phyloP scores from a whole-genome alignment of 2,888 invertebrate genomes.

The Aporophyla lueneburgensis region DNA sequence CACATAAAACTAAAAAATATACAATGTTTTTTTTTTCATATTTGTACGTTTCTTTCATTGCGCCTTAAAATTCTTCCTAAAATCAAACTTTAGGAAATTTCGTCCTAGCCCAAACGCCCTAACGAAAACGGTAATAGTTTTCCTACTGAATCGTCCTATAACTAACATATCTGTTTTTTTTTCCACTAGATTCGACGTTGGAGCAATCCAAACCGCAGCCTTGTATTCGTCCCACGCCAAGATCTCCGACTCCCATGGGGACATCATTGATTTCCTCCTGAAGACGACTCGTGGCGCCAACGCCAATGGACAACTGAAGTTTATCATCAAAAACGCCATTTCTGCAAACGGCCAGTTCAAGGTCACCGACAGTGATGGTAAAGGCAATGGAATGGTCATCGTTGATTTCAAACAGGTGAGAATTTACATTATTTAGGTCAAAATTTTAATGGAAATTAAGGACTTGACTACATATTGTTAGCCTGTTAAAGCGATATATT shows the following conservation, averaged over 20 bases:
- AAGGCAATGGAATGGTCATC: conserved; percentile 91
- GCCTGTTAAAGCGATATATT: background rate
- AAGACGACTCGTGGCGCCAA: conserved; percentile 85
- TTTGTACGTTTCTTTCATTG: no score
- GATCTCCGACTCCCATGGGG: conserved; percentile 84
- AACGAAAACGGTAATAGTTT: no score
- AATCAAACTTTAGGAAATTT: no score
- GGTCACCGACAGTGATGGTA: conserved; percentile 91
- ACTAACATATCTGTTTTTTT: background rate
- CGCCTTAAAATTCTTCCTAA: no score
- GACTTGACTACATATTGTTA: background rate
- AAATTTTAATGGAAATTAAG: background rate
- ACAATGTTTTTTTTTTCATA: no score
- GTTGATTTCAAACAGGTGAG: conserved; percentile 90
- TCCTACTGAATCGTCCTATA: background rate
- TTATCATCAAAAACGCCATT: conserved; percentile 91
- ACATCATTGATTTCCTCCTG: conserved; percentile 90
- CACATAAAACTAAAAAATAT: no score
- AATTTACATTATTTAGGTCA: background rate
- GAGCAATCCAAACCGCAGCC: conserved; percentile 82
- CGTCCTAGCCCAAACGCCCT: no score
- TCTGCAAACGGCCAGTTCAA: conserved; percentile 92
- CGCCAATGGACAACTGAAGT: conserved; percentile 88
- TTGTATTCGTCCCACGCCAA: conserved; percentile 90
- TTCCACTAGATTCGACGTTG: conserved; percentile 84